A percentile compares a stretch with the other conserved stretches of the same genome.
phyloP scores from a whole-genome alignment of 2,113 vertebrate genomes.

The Zeus faber region DNA sequence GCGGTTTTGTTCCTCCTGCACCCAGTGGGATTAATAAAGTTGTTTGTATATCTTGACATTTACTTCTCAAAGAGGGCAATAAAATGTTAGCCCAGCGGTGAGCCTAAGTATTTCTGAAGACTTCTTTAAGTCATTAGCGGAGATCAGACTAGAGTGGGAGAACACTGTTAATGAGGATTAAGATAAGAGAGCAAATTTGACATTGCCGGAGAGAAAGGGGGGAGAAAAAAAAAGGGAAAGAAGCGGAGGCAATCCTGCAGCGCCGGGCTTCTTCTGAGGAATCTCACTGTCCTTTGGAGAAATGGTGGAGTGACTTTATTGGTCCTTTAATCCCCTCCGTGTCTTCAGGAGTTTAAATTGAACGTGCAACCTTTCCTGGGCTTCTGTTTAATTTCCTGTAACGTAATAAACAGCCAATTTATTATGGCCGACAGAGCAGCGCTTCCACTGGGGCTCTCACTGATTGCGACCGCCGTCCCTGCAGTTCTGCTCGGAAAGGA shows the following conservation, averaged over 20 bases:
- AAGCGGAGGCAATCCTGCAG: constrained; percentile 18
- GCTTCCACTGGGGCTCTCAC: constrained; percentile 43
- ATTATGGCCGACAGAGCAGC: constrained; percentile 56
- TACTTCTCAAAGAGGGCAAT: constrained; percentile 9
- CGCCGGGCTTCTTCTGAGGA: constrained; percentile 26
- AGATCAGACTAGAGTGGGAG: constrained; percentile 36
- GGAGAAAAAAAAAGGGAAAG: neutral
- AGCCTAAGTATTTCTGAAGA: constrained; percentile 26
- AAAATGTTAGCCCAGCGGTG: constrained; percentile 9
- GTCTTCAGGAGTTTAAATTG: constrained; percentile 55
- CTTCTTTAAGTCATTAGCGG: constrained; percentile 45
- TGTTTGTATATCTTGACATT: constrained; percentile 36
- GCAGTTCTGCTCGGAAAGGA: constrained; percentile 31
- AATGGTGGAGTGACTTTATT: constrained; percentile 49
- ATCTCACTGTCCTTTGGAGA: constrained; percentile 32
- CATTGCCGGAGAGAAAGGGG: constrained; percentile 31
- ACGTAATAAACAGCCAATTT: constrained; percentile 71
- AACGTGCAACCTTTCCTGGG: constrained; percentile 51
- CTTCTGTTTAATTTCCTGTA: constrained; percentile 71
- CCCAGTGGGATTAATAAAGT: constrained; percentile 12
- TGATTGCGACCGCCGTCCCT: constrained; percentile 33
- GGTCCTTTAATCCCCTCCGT: constrained; percentile 54
- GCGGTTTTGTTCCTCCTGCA: neutral
- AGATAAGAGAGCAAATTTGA: constrained; percentile 53
- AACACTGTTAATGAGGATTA: constrained; percentile 41